Percentiles rank a stretch among this genome's conserved stretches.
phyloP scores from a whole-genome alignment of 2,888 invertebrate genomes.

The Hyppa rectilinea region DNA sequence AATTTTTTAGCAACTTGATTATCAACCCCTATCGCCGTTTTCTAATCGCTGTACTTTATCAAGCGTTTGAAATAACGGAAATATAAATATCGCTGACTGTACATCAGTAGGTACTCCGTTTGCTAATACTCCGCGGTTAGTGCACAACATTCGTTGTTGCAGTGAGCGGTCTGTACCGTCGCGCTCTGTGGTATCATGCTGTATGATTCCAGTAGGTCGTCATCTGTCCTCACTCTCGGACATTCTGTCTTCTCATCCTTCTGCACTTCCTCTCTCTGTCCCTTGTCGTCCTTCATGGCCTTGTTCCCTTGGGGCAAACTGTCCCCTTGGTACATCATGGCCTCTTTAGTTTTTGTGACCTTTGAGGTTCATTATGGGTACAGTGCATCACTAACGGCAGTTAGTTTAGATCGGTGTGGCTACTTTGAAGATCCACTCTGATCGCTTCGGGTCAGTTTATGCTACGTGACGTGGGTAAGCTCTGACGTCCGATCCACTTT shows the following conservation, averaged over 20 bases:
- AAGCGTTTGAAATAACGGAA: too few species aligned
- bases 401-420: not conserved
- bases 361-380: not conserved
- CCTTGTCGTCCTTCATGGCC: constrained; percentile 1
- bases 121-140: not conserved
- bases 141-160: not conserved
- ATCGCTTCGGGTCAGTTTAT: not conserved
- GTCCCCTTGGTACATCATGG: not conserved
- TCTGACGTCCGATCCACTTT: too few species aligned
- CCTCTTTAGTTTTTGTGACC: constrained; percentile 15
- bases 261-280: constrained; percentile 31
- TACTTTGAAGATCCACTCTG: not conserved
- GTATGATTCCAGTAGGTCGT: constrained; percentile 43
- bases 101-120: not conserved
- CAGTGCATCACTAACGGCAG: not conserved
- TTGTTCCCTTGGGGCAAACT: not conserved
- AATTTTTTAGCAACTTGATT: not conserved
- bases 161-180: constrained; percentile 9
- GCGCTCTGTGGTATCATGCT: constrained; percentile 38
- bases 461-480: not conserved
- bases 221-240: constrained; percentile 47
- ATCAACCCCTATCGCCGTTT: not conserved
- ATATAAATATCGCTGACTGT: too few species aligned
- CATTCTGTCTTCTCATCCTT: constrained; percentile 50
- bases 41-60: not conserved